Evolutionary conservation across 1,140 invertebrate species (phyloP).

Genomic region (Lasioglossum albipes): DNA sequence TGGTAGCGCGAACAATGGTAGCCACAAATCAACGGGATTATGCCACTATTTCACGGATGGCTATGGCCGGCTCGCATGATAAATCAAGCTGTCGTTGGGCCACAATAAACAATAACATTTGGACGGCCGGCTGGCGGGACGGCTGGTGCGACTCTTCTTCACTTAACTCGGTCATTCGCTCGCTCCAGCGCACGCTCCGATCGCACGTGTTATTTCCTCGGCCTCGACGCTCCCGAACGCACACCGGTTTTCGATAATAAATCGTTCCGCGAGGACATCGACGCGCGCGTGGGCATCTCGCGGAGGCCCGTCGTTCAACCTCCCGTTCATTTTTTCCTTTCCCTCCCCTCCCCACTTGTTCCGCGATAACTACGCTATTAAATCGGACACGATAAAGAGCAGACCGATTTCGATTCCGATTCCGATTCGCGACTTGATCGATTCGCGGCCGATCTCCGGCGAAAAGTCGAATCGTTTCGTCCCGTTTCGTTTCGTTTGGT

Average conservation of each 20-base stretch:
- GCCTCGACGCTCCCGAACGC: slow-evolving; percentile 52
- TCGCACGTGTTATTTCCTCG: slow-evolving; percentile 62
- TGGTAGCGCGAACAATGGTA: slow-evolving; percentile 74
- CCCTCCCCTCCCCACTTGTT: too few relatives aligned
- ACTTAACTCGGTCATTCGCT: slow-evolving; percentile 70
- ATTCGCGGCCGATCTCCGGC: not conserved
- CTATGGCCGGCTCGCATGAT: slow-evolving; percentile 72
- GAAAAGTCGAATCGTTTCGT: not conserved
- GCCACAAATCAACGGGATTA: slow-evolving; percentile 79
- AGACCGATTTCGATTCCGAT: not conserved
- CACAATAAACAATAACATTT: slow-evolving; percentile 77
- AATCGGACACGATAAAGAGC: slow-evolving; percentile 23
- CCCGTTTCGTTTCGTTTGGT: not conserved
- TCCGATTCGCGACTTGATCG: not conserved
- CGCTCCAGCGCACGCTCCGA: slow-evolving; percentile 48
- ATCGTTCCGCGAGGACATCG: slow-evolving; percentile 55
- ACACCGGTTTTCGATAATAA: slow-evolving; percentile 61
- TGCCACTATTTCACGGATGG: slow-evolving; percentile 78
- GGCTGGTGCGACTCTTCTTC: slow-evolving; percentile 68
- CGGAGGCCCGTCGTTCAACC: slow-evolving; percentile 24
- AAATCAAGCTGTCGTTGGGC: slow-evolving; percentile 76
- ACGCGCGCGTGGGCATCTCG: slow-evolving; percentile 53
- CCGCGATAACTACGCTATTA: slow-evolving; percentile 24
- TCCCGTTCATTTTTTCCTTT: not conserved
- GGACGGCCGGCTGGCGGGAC: slow-evolving; percentile 66